Evolutionary conservation across 2,113 vertebrate species (phyloP).

Genomic region (Rhegmatorhina hoffmannsi): DNA sequence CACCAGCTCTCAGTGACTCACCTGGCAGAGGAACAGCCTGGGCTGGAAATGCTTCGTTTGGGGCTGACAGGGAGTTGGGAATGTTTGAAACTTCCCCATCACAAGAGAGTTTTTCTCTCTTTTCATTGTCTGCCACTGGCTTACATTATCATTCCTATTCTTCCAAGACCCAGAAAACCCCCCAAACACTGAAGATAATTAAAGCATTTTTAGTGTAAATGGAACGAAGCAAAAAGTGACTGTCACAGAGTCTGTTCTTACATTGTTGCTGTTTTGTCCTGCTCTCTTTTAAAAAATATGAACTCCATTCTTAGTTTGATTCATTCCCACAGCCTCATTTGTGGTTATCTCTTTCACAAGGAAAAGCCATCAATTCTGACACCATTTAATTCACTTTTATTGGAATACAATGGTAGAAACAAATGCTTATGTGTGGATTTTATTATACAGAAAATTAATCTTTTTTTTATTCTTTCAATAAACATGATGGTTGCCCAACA

Average conservation of each 20-base stretch:
- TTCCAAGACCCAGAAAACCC: not conserved
- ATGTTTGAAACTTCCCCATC: not conserved
- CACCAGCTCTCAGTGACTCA: constrained; percentile 30
- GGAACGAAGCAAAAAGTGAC: not conserved
- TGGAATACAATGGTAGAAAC: not conserved
- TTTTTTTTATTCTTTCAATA: not conserved
- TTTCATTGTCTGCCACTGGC: not conserved
- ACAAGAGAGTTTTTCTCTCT: not conserved
- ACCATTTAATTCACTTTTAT: not conserved
- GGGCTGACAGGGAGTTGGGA: not conserved
- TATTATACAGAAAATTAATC: constrained; percentile 1
- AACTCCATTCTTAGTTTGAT: not conserved
- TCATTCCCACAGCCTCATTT: not conserved
- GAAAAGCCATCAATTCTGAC: constrained; percentile 11
- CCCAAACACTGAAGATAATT: not conserved
- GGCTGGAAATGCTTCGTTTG: not conserved
- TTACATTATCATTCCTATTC: not conserved
- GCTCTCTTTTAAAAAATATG: not conserved
- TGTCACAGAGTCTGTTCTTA: not conserved
- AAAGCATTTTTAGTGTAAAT: not conserved
- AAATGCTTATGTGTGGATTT: not conserved
- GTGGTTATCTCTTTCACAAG: not conserved
- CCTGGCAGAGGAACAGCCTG: not conserved
- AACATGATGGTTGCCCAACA: not conserved
- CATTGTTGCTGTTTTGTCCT: not conserved